Base-by-base conservation (phyloP, 2,888 invertebrate genomes). In the Abrostola triplasia region DNA sequence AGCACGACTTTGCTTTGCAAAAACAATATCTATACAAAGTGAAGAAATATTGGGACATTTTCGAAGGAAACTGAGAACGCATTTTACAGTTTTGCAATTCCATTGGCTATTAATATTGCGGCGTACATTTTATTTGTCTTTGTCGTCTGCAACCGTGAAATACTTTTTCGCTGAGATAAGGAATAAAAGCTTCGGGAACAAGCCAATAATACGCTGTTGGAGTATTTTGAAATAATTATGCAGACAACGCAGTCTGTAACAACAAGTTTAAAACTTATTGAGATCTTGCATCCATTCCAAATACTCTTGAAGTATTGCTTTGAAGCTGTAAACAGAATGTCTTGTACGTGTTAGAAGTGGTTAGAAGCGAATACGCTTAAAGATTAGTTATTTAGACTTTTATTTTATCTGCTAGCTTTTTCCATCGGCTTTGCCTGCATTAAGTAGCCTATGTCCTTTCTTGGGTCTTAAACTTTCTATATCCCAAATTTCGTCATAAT, bases 1-100 rank as follows among this genome's bases (percentile, higher is more conserved):
- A 85, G 73, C 82, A 73, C 68, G 81, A 82, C 79, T 85, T 79
- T 76, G 76, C 77, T 81, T 77, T 73, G 74, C 78, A 78, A 84
- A 84, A 86, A 84, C 82, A 84, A 83, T 81, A 78, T 80, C 75
- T 74, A 64, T 68, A 68, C 73, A 78, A 77, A 71, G 60, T 71
- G 68, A 79, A 78, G 76, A 84, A 82, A 83, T 84, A 84, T 85
- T 79, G 77, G 76, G 70, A 76, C 74, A 72, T 70, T 76, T 72
- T 69, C 64, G 70, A 67, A 61, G 73, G 71, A 77, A 81, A 82
- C 76, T 59, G 81, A 52, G 56, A 54, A 55, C 68, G 63, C 66
- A 74, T 77, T 79, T 74, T 68, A 73, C 62, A 72, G 63, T 79
- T 77, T 79, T 69, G 75, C 64, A 60, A 65, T 75, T 73, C 65